Base-by-base conservation (phyloP, 2,888 invertebrate genomes). In the Melangyna quadrimaculata region DNA sequence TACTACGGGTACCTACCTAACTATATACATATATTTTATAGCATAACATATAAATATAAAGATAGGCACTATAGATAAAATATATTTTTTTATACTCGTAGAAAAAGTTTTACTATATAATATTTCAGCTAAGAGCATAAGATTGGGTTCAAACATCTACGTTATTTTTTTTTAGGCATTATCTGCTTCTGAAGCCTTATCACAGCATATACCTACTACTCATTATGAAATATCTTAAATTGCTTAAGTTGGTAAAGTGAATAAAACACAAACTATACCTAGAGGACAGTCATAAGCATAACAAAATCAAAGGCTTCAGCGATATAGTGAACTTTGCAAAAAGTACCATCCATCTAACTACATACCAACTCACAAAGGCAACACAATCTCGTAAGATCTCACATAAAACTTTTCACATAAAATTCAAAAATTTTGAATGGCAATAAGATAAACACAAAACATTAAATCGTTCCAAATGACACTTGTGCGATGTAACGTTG, bases 371-470 rank as follows among this genome's bases (percentile, higher is more conserved):
- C 45, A 43, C 65, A 32, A 29, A 22, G 22, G 48, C 19, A 48
- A 17, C 32, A 48, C 32, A 69, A 81, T 70, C 78, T 70, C 77
- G 24, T 57, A 81, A 78, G 77, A 81, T 81, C 80, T 70, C 77
- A n/a, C n/a, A 78, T 81, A 81, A 78, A 86, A 86, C 70, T 86
- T 86, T 86, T 77, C 63, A 63, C 73, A 86, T 86, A 78, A 86
- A 86, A 78, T 65, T 70, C 70, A 80, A 80, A 65, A 80, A 59
- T 57, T 70, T 48, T 86, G 78, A 86, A 78, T 73, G 73, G 86
- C 19, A 59, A 73, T 80, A 81, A 77, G 73, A 86, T 81, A 78
- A 67, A 67, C 67, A 67, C 48, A 67, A 67, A 67, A 67, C 67
- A 67, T 51, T 67, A 67, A 67, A 67, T 67, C 67, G 35, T 67